Base-by-base conservation (phyloP, 2,797 vertebrate genomes). In the Hydrocynus forskahlii region DNA sequence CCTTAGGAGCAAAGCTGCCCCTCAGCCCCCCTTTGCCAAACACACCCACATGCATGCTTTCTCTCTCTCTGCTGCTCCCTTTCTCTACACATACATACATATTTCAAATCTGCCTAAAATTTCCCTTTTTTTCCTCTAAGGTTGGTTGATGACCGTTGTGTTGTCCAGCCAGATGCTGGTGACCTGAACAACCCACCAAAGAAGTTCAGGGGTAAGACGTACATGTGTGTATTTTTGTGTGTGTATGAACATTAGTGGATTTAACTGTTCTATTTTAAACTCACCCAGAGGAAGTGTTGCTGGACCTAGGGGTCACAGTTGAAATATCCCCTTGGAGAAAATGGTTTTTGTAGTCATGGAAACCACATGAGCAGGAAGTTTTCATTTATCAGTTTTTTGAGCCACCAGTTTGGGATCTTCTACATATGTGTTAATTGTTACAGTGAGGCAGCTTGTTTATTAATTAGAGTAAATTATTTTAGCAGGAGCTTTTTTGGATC, bases 161-260 rank as follows among this genome's bases (percentile, higher is more conserved):
- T 99, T 5, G 97, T 99, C n/a, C 98, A 99, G 92, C 98, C 98
- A 40, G 97, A 98, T 82, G 93, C 97, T 0, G 98, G 98, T 25
- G 97, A 99, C 91, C 96, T 99, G 86, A 97, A 95, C 93, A 99
- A 97, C 85, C 98, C 98, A 67, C 98, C 98, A 2, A 99, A 99
- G 93, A 99, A 99, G 91, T 99, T 99, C 92, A 87, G 98, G 96
- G 98, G 98, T 99, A 93, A 95, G 87, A 84, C 8, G 40, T 76
- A 4, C 76, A 35, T 50, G 4, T 78, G 43, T 79, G 55, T 79
- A 75, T 75, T 85, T 89, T 84, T 74, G 35, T 71, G 77, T 71
- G 21, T 64, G 50, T 40, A 29, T 72, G 55, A 48, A 45, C 67
- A 83, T 87, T 82, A 89, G 83, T 82, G 84, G 72, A 67, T 79